Evolutionary conservation across 2,888 invertebrate genomes (phyloP).

Genomic region (Noctua pronuba): DNA sequence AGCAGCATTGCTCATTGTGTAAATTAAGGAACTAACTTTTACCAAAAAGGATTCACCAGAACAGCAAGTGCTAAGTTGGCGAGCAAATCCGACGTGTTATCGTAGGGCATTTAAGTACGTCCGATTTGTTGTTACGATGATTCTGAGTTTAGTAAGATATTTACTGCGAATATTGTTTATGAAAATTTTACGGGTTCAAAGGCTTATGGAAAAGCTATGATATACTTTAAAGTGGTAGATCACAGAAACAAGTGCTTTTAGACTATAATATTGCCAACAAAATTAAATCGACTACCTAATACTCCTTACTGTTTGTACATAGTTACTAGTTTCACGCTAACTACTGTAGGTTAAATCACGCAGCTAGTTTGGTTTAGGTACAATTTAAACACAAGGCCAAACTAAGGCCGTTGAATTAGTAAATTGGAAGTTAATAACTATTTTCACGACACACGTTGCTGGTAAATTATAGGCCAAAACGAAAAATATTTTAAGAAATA

Average conservation of each 20-base stretch:
- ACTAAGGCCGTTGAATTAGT: conserved; percentile 24
- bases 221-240: rapidly evolving
- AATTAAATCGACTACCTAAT: no score
- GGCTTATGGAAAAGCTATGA: background rate
- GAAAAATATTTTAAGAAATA: background rate
- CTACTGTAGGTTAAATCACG: conserved; percentile 12
- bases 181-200: no score
- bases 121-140: background rate
- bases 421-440: conserved; percentile 32
- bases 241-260: background rate
- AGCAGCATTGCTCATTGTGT: background rate
- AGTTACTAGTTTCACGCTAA: background rate
- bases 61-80: background rate
- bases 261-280: background rate
- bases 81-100: conserved; percentile 9
- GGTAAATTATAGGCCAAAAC: background rate
- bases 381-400: conserved; percentile 24
- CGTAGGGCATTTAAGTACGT: background rate
- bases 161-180: background rate
- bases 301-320: no score
- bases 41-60: background rate
- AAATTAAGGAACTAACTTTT: background rate
- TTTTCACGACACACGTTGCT: conserved; percentile 21
- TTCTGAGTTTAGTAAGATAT: conserved; percentile 11
- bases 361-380: conserved; percentile 1